Base-by-base conservation (phyloP, 2,888 invertebrate genomes). In the Octonoba sinensis region DNA sequence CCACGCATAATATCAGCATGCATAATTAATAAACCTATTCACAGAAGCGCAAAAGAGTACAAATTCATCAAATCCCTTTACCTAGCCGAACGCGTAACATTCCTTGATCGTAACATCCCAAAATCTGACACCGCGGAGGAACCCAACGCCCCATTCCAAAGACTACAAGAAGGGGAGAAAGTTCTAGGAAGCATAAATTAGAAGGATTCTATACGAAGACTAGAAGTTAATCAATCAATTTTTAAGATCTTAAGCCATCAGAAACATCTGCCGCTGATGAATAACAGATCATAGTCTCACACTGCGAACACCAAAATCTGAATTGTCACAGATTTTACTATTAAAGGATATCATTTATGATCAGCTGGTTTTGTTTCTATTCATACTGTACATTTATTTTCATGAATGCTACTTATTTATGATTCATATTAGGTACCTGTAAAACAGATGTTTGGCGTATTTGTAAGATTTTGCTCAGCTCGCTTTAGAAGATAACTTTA, bases 171-270 rank as follows among this genome's bases (percentile, higher is more conserved):
- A 54, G 54, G 54, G 20, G 54, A n/a, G 54, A 54, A n/a, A 54
- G 36, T 36, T 36, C 36, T 36, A 12, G n/a, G 16, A 18, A 54
- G 54, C 20, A 54, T n/a, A 54, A 54, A 54, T 54, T 54, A 54
- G 54, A 54, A 54, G 54, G 54, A 54, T 54, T 54, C 54, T 20
- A 18, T 54, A 54, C 54, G 20, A 54, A 54, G 20, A 36, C 36
- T 36, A 36, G 36, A 16, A 60, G 60, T 60, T 60, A 60, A 60
- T 60, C 60, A 60, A 60, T 60, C 60, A 60, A n/a, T 20, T 24
- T 60, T 60, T 24, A 60, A 60, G 60, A 24, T 60, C 22, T 16
- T 24, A 24, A 24, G 60, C 60, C 60, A 60, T 60, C 60, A 60
- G 24, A 24, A 60, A 24, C 60, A 60, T 6, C 60, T 60, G 60